These are phyloP conservation scores for Acrossocheilus fasciatus DNA, from an alignment of 2,797 vertebrate species.

Conservation along the genomic window DNA sequence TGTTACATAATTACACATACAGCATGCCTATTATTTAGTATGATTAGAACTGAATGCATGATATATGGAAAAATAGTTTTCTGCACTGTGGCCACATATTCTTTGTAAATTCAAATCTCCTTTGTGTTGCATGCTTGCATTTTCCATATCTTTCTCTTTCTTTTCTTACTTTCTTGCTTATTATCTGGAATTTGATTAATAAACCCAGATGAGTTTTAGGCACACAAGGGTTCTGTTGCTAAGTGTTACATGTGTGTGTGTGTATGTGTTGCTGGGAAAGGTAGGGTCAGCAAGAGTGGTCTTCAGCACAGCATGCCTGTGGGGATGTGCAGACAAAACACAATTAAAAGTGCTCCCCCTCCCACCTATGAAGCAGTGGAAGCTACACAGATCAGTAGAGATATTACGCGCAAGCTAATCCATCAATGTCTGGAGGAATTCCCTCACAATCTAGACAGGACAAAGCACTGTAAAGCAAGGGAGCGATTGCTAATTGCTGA, in stretches of 20 bases:
- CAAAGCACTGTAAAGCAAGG: constrained; percentile 50
- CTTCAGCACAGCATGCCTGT: constrained; percentile 58
- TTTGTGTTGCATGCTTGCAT: neutral
- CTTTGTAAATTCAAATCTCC: neutral
- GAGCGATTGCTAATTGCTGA: constrained; percentile 46
- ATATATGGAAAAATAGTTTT: neutral
- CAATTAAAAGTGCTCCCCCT: constrained; percentile 77
- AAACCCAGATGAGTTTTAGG: constrained; percentile 62
- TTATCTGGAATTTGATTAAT: constrained; percentile 69
- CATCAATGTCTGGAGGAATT: constrained; percentile 76
- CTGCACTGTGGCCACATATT: neutral
- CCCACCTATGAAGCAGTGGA: constrained; percentile 70
- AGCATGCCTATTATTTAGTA: neutral
- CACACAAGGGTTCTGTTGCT: constrained; percentile 62
- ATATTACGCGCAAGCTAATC: constrained; percentile 77
- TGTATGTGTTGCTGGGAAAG: constrained; percentile 34
- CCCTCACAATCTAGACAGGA: constrained; percentile 57
- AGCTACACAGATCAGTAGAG: constrained; percentile 72
- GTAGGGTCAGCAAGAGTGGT: constrained; percentile 53
- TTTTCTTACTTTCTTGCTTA: neutral
- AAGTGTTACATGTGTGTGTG: constrained; percentile 42
- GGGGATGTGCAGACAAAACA: constrained; percentile 71
- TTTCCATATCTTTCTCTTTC: neutral
- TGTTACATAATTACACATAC: neutral
- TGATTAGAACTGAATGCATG: neutral